Base-by-base conservation (phyloP, 2,888 invertebrate genomes). In the Priocnemis perturbator region DNA sequence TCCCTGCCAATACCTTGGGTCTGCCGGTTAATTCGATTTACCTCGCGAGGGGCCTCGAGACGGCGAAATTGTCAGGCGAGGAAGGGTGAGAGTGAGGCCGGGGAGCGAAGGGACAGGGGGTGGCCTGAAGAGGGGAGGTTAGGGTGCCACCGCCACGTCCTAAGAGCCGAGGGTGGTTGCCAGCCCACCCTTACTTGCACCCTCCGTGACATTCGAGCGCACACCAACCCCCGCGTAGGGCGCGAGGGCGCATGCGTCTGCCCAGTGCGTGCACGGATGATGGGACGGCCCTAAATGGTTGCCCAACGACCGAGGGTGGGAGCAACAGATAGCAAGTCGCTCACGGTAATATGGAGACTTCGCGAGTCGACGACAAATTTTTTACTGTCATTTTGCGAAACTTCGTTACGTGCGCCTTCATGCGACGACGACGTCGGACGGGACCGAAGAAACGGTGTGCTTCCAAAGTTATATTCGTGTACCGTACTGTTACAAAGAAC, bases 21-120 rank as follows among this genome's bases (percentile, higher is more conserved):
- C 72, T 69, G 76, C 62, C 78, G 64, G 56, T 69, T 79, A 81
- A 79, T 79, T 81, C 74, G 78, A 79, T 81, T 81, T 78, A 69
- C 63, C 60, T 71, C 71, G 69, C 69, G 58, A 57, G 66, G 57
- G 63, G 66, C 60, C 57, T 56, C 64, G 68, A 64, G 68, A 67
- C 71, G 37, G 37, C 37, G 76, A 81, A 76, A 76, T 80, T 71
- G 73, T 72, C 37, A 37, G 37, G 65, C 61, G 73, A 60, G 48
- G 48, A 73, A 67, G 64, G 37, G 37, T 23, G 26, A 50, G 26
- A 50, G 26, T 20, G 23, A 45, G 64, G 57, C 65, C 48, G 58
- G 48, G 50, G 19, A 17, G 50, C 9, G 23, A 37, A 11, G 37
- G 37, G 37, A 11, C 11, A 37, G 26, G 68, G 58, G 64, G 58